Evolutionary conservation across 2,797 vertebrate genomes (phyloP).

Genomic region (Oreochromis grahami): DNA sequence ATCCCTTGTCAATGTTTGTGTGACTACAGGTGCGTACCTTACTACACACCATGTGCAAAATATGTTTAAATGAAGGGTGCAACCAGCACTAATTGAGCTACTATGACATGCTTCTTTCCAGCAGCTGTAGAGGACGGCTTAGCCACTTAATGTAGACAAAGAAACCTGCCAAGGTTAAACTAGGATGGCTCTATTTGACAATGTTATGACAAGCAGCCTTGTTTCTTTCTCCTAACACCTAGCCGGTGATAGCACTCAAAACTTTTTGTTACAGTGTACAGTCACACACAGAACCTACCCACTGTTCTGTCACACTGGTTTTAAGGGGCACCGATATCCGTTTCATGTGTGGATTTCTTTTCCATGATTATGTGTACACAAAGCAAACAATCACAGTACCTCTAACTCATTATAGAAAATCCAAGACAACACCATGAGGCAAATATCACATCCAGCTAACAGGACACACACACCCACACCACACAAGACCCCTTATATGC

Average conservation of each 20-base stretch:
- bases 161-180: not conserved
- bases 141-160: not conserved
- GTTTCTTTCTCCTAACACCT: not conserved
- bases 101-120: not conserved
- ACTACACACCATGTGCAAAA: not conserved
- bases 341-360: not conserved
- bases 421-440: not conserved
- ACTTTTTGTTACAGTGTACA: not conserved
- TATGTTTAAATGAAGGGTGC: not conserved
- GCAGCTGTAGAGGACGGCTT: not conserved
- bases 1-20: constrained; percentile 27
- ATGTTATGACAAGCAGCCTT: not conserved
- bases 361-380: not conserved
- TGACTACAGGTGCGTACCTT: not conserved
- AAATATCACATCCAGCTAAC: not conserved
- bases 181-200: not conserved
- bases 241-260: not conserved
- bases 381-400: not conserved
- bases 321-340: not conserved
- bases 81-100: not conserved
- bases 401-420: not conserved
- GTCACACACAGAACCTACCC: not conserved
- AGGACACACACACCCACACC: not conserved
- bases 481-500: not conserved
- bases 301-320: too few relatives aligned